Conservation (phyloP, 2,888 invertebrate species). For the Eupeodes luniger region DNA sequence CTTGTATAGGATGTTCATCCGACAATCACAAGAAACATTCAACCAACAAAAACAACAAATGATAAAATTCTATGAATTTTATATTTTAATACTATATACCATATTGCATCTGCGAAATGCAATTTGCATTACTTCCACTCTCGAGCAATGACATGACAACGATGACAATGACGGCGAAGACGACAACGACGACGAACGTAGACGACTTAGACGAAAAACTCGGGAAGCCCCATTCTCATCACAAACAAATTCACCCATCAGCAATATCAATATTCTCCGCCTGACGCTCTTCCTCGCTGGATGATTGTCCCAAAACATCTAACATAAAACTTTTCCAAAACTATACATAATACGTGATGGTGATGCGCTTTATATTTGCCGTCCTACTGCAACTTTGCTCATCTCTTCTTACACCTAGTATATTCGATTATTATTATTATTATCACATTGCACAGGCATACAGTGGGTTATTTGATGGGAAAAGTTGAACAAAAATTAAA, state of each 20-base stretch:
- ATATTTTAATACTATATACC: background rate
- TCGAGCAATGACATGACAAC: constrained; percentile 26
- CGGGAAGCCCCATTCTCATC: constrained; percentile 17
- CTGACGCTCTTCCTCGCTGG: too few relatives aligned
- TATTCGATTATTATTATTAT: constrained; percentile 57
- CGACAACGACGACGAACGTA: constrained; percentile 2
- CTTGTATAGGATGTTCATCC: constrained; percentile 20
- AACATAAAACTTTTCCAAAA: constrained; percentile 40
- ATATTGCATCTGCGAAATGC: constrained; percentile 39
- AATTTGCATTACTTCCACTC: constrained; percentile 48
- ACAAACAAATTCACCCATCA: background rate
- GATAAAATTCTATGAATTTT: constrained; percentile 35
- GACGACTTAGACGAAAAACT: constrained; percentile 4
- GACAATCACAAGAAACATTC: constrained; percentile 1
- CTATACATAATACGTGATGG: constrained; percentile 30
- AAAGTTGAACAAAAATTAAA: background rate
- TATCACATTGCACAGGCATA: constrained; percentile 21
- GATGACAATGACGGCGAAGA: constrained; percentile 9
- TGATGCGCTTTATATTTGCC: constrained; percentile 18
- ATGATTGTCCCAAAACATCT: constrained; percentile 33
- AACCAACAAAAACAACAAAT: background rate
- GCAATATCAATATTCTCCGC: background rate
- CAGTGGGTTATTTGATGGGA: background rate
- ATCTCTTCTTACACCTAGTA: constrained; percentile 10
- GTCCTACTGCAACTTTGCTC: constrained; percentile 15